These are phyloP conservation scores for Malthinus seriepunctatus DNA, from an alignment of 2,888 invertebrate species.

Conservation along the genomic window DNA sequence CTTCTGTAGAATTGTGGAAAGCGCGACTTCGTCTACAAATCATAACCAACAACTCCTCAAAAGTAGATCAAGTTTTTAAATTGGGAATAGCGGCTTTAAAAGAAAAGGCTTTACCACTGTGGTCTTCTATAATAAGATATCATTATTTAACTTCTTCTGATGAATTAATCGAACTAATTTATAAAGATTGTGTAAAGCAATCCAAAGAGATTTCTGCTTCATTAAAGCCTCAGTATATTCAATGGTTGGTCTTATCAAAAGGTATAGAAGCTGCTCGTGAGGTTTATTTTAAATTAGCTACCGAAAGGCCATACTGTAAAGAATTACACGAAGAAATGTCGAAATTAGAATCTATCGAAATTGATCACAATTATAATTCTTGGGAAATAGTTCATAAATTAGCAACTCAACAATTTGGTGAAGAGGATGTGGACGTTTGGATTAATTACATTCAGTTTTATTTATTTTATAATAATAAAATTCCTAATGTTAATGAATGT, in stretches of 20 bases:
- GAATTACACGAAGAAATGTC: conserved; percentile 51
- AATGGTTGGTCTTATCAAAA: conserved; percentile 55
- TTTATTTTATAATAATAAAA: conserved; percentile 57
- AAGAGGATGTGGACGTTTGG: conserved; percentile 69
- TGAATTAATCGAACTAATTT: conserved; percentile 52
- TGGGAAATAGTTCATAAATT: conserved; percentile 66
- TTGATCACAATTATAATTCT: conserved; percentile 56
- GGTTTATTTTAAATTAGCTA: conserved; percentile 62
- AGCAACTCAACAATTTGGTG: conserved; percentile 69
- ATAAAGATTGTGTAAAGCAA: conserved; percentile 55
- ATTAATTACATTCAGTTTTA: conserved; percentile 74
- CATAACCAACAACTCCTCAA: conserved; percentile 51
- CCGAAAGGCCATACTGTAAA: conserved; percentile 42
- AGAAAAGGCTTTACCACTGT: conserved; percentile 53
- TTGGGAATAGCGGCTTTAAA: conserved; percentile 50
- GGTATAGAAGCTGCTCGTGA: conserved; percentile 64
- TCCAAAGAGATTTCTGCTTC: conserved; percentile 57
- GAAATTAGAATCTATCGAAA: conserved; percentile 57
- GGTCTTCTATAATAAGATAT: conserved; percentile 52
- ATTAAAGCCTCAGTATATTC: conserved; percentile 64
- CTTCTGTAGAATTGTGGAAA: conserved; percentile 59
- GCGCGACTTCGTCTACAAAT: conserved; percentile 56
- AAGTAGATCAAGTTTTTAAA: conserved; percentile 42
- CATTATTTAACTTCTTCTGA: conserved; percentile 47
- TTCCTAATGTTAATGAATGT: conserved; percentile 9